Evolutionary conservation across 2,113 vertebrate species (phyloP).

Genomic region (Nannobrachium achirus): DNA sequence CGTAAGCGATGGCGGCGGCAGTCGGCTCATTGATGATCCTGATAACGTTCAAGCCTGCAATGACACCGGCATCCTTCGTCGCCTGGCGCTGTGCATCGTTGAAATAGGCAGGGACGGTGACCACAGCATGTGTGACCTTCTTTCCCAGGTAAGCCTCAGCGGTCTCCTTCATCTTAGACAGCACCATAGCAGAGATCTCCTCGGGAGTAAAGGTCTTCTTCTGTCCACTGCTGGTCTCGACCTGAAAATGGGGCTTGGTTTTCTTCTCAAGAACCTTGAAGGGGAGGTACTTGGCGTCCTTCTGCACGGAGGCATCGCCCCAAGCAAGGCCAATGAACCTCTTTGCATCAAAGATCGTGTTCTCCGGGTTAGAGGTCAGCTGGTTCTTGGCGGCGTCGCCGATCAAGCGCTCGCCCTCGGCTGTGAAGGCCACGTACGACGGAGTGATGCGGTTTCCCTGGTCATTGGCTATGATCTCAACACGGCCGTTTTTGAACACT

Average conservation of each 20-base stretch:
- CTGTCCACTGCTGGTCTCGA: slow-evolving; percentile 89
- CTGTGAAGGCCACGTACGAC: slow-evolving; percentile 96
- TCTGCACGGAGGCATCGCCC: slow-evolving; percentile 90
- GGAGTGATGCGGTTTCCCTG: slow-evolving; percentile 98
- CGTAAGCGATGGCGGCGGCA: slow-evolving; percentile 96
- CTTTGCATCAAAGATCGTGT: slow-evolving; percentile 96
- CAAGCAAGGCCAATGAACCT: slow-evolving; percentile 92
- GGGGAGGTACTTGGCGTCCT: slow-evolving; percentile 93
- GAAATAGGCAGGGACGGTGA: slow-evolving; percentile 97
- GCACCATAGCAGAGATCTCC: slow-evolving; percentile 98
- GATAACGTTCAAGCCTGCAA: slow-evolving; percentile 95
- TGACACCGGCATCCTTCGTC: slow-evolving; percentile 96
- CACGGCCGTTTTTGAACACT: slow-evolving; percentile 98
- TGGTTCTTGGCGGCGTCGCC: slow-evolving; percentile 97
- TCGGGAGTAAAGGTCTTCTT: slow-evolving; percentile 96
- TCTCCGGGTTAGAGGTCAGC: slow-evolving; percentile 96
- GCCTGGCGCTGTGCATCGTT: slow-evolving; percentile 98
- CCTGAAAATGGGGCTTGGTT: slow-evolving; percentile 93
- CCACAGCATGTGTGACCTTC: slow-evolving; percentile 96
- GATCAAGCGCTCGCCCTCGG: slow-evolving; percentile 94
- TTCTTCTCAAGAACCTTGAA: slow-evolving; percentile 98
- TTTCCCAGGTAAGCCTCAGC: slow-evolving; percentile 97
- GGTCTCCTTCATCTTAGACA: slow-evolving; percentile 98
- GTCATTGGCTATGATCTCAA: slow-evolving; percentile 97
- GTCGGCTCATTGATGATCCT: slow-evolving; percentile 99